phyloP scores from a whole-genome alignment of 2,797 vertebrate genomes.

The Paedocypris micromegethes region DNA sequence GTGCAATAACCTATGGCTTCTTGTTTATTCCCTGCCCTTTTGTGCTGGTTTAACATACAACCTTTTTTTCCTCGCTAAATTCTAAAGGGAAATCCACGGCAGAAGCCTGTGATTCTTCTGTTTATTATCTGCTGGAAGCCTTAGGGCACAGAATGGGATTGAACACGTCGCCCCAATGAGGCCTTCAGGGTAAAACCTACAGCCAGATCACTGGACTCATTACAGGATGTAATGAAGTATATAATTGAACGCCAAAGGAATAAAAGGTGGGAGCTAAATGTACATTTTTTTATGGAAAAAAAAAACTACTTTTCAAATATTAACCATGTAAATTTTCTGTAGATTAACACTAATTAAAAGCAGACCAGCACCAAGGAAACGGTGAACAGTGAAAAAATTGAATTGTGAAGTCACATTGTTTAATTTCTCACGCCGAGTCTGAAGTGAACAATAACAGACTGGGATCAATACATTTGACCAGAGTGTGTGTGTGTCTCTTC shows the following conservation, averaged over 20 bases:
- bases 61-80: neutral
- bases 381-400: neutral
- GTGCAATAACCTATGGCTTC: slow-evolving; percentile 6
- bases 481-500: slow-evolving; percentile 37
- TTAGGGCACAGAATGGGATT: slow-evolving; percentile 24
- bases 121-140: slow-evolving; percentile 31
- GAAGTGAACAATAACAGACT: slow-evolving; percentile 45
- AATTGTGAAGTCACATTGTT: slow-evolving; percentile 26
- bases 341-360: no score
- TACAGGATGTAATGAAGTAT: slow-evolving; percentile 43
- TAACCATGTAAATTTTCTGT: neutral
- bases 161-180: slow-evolving; percentile 29
- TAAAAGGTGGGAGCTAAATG: slow-evolving; percentile 23
- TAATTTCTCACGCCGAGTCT: slow-evolving; percentile 46
- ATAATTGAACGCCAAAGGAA: slow-evolving; percentile 39
- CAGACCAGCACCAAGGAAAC: no score
- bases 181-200: slow-evolving; percentile 29
- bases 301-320: slow-evolving; percentile 23
- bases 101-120: slow-evolving; percentile 11
- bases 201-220: slow-evolving; percentile 39
- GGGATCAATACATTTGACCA: slow-evolving; percentile 54
- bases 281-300: slow-evolving; percentile 23
- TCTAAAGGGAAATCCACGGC: slow-evolving; percentile 4
- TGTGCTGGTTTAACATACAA: slow-evolving; percentile 12
- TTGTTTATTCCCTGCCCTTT: neutral